Evolutionary conservation across 2,797 vertebrate species (phyloP), one percentile per base, ranked within the genome.

Genomic region (Amazonetta brasiliensis): DNA sequence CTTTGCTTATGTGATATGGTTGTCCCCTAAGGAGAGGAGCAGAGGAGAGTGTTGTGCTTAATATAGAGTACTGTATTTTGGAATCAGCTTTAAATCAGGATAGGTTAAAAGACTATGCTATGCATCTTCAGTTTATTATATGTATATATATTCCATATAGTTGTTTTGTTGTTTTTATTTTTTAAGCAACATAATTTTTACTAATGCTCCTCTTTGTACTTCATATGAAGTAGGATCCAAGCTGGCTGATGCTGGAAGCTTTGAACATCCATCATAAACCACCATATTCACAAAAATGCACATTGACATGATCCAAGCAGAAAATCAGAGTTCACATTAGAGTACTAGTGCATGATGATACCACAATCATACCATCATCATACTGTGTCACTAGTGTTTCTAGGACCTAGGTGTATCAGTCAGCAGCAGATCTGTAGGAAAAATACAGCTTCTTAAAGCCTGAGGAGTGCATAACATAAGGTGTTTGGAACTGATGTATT

Each of bases 401-500:
- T 59, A 18, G 37, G 31, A 72, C 60, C 21, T 52, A 30, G 28
- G 14, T 58, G 11, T 44, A 62, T n/a, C 37, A 48, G 12, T 62
- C 31, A 50, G 54, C 46, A 66, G 52, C 48, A 78, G 33, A 63
- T 54, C 15, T 26, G 16, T 50, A 25, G 21, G 28, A 66, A 76
- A 87, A 67, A 8, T 39, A 46, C 8, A 33, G 22, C 44, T 22
- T 28, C 21, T 54, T 56, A 44, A 79, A 67, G 43, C 33, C 26
- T 18, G n/a, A 56, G 44, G 11, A 60, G 15, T 44, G 12, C 12
- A 1, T 23, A 69, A 43, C 46, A 18, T 3, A 72, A 62, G 20
- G n/a, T 21, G 18, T 58, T 78, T 92, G 58, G 68, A 35, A 81
- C 54, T 95, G 68, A 95, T 91, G 31, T 91, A 17, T 84, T 56